Percentiles rank a stretch among this genome's conserved stretches.
These are phyloP conservation scores for Edolisoma coerulescens DNA, from an alignment of 2,113 vertebrate species.

Conservation along the genomic window DNA sequence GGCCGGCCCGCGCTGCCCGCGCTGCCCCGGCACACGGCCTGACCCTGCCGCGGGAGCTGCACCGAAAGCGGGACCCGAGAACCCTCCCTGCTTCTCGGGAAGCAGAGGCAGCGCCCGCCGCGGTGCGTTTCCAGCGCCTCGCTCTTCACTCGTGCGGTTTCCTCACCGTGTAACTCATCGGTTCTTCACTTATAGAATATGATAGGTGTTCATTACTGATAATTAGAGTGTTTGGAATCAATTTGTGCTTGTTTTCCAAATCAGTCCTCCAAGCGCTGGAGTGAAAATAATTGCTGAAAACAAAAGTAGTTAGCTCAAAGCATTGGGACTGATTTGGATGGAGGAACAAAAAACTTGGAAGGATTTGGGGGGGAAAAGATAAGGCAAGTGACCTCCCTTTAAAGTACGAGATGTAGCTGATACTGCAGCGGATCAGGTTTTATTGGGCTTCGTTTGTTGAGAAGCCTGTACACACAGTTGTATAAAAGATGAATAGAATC, in stretches of 20 bases:
- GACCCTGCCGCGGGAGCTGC: not conserved
- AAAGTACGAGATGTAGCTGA: not conserved
- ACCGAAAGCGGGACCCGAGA: fast-evolving
- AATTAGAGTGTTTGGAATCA: constrained; percentile 63
- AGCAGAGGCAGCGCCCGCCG: not conserved
- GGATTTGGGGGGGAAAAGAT: not conserved
- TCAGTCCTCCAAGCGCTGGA: constrained; percentile 16
- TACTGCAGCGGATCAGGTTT: not conserved
- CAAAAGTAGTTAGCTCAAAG: constrained; percentile 33
- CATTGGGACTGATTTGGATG: not conserved
- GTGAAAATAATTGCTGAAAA: constrained; percentile 58
- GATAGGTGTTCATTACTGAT: constrained; percentile 64
- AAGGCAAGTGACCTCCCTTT: not conserved
- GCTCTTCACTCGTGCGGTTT: not conserved
- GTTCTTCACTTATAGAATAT: constrained; percentile 27
- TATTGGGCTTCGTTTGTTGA: not conserved
- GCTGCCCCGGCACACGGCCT: fast-evolving
- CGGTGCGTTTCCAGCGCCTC: not conserved
- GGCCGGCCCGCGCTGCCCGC: too few species aligned
- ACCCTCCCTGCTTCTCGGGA: too few species aligned
- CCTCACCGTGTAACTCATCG: not conserved
- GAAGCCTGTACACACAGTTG: not conserved
- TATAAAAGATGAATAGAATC: constrained; percentile 37
- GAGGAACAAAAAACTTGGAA: not conserved
- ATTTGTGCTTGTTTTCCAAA: constrained; percentile 54